Base-by-base conservation (phyloP, 1,140 invertebrate species). In the Spodoptera frugiperda region DNA sequence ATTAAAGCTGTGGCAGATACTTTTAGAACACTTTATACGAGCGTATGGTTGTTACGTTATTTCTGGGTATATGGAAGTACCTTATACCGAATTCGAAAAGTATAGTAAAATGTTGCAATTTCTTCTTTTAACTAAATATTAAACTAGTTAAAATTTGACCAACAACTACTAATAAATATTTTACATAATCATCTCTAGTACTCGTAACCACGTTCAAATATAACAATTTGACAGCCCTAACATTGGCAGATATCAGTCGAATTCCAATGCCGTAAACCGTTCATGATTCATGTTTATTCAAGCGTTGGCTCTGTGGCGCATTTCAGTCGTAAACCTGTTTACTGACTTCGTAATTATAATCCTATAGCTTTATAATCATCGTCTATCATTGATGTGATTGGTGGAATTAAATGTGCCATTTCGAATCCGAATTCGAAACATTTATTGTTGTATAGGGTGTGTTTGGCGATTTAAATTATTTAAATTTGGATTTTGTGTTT, bases 251-350 rank as follows among this genome's bases (percentile, higher is more conserved):
- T 57, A 77, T 77, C 25, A 44, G 65, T 61, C 54, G 71, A 61
- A 51, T 79, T 63, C 70, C 70, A 79, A 82, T 77, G 61, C 71
- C 51, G 55, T 80, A 82, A 79, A 81, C 54, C 81, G 78, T 84
- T 81, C 79, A 81, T 78, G 76, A 81, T 79, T 84, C 83, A 84
- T 84, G 81, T 83, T 83, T 84, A 84, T 84, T 84, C 83, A 84
- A 77, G 78, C 73, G 55, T 53, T 19, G 70, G 48, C 53, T 44
- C 33, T 57, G 57, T 55, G 61, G 39, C 49, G 25, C 61, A 61
- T 61, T 67, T 77, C 54, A 48, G 53, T 51, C 53, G 75, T 71
- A 74, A 79, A 59, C 55, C 61, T 65, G 44, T 73, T 73, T 73
- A 59, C 71, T 49, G 71, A 73, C 33, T 73, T 73, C 30, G 46